Evolutionary conservation across 2,113 vertebrate genomes (phyloP).

Genomic region (Anthoscopus minutus): DNA sequence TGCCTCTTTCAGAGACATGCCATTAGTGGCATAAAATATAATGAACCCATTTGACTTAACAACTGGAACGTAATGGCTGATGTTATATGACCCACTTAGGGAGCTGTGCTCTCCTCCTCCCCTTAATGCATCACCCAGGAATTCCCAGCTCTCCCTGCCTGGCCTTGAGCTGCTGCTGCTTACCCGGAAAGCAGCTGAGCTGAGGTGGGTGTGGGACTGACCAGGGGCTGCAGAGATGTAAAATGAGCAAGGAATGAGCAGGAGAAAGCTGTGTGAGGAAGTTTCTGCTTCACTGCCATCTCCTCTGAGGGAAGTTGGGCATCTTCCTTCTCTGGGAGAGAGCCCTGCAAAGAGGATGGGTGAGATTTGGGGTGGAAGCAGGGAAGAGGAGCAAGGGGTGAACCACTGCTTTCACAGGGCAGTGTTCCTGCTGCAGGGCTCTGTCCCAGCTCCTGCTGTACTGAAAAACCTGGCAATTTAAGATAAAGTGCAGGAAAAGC

Average conservation of each 20-base stretch:
- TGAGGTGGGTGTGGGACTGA: neutral
- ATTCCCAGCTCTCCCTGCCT: neutral
- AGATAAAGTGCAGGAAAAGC: neutral
- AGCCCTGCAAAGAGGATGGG: neutral
- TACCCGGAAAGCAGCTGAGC: conserved; percentile 14
- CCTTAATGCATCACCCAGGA: neutral
- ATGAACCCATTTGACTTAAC: conserved; percentile 29
- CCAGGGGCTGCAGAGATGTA: neutral
- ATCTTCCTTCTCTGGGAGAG: neutral
- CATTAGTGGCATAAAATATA: conserved; percentile 2
- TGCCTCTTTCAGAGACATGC: neutral
- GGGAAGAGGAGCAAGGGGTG: neutral
- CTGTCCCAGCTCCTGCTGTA: neutral
- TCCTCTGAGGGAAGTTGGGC: neutral
- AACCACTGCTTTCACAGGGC: neutral
- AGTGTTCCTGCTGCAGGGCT: neutral
- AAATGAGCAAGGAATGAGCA: neutral
- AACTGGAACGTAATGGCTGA: conserved; percentile 9
- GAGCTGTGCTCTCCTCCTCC: neutral
- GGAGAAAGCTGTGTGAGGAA: neutral
- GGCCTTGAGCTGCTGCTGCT: conserved; percentile 9
- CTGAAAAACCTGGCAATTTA: neutral
- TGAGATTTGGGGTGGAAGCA: neutral
- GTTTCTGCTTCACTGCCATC: neutral
- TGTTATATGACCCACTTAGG: conserved; percentile 15